Evolutionary conservation across 2,113 vertebrate genomes (phyloP).

Genomic region (Phasianus colchicus): DNA sequence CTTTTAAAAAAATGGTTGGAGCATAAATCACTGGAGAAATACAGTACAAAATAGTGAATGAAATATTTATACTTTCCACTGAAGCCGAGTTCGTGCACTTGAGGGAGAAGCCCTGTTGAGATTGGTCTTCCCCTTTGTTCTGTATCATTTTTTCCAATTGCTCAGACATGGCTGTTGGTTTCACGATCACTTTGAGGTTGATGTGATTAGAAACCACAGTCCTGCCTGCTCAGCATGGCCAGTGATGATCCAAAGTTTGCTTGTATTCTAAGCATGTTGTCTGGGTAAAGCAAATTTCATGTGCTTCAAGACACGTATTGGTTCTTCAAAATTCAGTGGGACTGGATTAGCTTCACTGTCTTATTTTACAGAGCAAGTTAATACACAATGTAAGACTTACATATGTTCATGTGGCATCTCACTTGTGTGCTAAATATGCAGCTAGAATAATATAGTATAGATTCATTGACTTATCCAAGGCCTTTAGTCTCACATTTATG

Average conservation of each 20-base stretch:
- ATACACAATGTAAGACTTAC: neutral
- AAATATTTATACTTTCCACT: constrained; percentile 80
- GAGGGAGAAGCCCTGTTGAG: constrained; percentile 65
- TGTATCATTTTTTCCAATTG: constrained; percentile 72
- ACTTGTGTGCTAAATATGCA: neutral
- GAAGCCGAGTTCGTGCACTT: constrained; percentile 57
- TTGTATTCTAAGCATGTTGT: neutral
- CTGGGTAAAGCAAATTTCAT: neutral
- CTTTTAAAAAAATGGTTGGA: constrained; percentile 62
- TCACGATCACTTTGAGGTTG: constrained; percentile 66
- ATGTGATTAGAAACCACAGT: constrained; percentile 74
- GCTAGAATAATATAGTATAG: neutral
- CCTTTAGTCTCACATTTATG: neutral
- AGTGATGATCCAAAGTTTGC: constrained; percentile 14
- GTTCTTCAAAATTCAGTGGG: constrained; percentile 19
- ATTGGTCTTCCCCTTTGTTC: constrained; percentile 78
- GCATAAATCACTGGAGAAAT: constrained; percentile 63
- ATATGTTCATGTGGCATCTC: neutral
- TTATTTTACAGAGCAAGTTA: neutral
- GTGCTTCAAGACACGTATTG: neutral
- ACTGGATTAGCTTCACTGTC: neutral
- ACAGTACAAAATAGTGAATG: constrained; percentile 76
- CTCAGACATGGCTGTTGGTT: constrained; percentile 71
- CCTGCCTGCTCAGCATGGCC: constrained; percentile 64
- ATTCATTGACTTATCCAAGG: neutral